Conservation (phyloP, 1,140 invertebrate species). For the Gryon sp. region DNA sequence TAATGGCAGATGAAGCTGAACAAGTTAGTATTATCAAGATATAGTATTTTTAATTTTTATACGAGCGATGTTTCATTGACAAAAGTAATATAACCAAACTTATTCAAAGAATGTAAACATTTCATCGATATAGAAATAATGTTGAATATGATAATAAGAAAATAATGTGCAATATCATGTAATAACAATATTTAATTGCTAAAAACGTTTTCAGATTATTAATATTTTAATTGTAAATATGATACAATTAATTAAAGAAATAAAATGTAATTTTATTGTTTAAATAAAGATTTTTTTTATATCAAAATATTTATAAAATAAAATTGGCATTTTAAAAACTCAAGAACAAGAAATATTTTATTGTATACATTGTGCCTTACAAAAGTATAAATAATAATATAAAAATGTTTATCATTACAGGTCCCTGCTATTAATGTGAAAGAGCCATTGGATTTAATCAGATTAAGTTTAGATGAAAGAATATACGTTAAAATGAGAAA, state of each 20-base stretch:
- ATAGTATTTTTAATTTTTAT: neutral
- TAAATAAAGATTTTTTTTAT: slow-evolving; percentile 3
- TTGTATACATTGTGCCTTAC: too few species aligned
- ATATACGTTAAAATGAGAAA: slow-evolving; percentile 99
- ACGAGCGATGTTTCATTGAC: neutral
- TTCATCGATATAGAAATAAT: too few species aligned
- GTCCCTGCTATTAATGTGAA: slow-evolving; percentile 93
- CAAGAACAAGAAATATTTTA: neutral
- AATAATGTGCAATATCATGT: too few species aligned
- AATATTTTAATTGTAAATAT: too few species aligned
- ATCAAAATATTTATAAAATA: too few species aligned
- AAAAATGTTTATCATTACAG: slow-evolving; percentile 75
- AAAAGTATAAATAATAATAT: too few species aligned
- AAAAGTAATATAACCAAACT: slow-evolving; percentile 2
- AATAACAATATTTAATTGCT: too few species aligned
- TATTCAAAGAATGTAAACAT: neutral
- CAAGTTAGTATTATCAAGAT: slow-evolving; percentile 68
- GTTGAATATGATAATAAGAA: too few species aligned
- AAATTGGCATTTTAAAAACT: too few species aligned
- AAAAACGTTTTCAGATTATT: too few species aligned
- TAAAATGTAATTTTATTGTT: neutral
- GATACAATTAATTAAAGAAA: too few species aligned
- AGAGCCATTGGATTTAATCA: slow-evolving; percentile 97
- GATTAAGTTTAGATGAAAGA: slow-evolving; percentile 97
- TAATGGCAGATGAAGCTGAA: slow-evolving; percentile 78